Evolutionary conservation across 2,888 invertebrate species (phyloP).

Genomic region (Drosophila koepferae): DNA sequence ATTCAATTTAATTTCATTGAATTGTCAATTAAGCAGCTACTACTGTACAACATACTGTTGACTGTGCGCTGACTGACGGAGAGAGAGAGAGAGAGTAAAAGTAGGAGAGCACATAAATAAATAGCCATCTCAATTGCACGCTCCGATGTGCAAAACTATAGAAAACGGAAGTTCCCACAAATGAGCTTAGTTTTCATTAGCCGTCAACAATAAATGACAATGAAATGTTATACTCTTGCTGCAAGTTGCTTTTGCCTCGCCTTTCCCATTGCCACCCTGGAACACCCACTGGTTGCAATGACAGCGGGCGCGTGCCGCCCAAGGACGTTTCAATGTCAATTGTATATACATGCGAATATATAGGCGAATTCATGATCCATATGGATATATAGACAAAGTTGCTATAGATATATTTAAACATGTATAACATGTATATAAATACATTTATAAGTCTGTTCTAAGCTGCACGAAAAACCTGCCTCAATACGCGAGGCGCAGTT

Average conservation of each 20-base stretch:
- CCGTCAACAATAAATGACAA: slow-evolving; percentile 42
- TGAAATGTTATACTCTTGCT: slow-evolving; percentile 55
- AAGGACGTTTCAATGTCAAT: slow-evolving; percentile 79
- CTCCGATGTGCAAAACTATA: slow-evolving; percentile 30
- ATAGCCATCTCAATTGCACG: slow-evolving; percentile 21
- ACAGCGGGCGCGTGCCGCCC: slow-evolving; percentile 59
- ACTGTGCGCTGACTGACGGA: slow-evolving; percentile 28
- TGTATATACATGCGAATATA: slow-evolving; percentile 10
- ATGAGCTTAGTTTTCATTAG: slow-evolving; percentile 32
- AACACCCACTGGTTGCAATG: slow-evolving; percentile 44
- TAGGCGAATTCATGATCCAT: slow-evolving; percentile 10
- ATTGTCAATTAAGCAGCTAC: slow-evolving; percentile 66
- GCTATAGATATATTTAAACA: background rate
- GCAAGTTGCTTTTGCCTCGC: slow-evolving; percentile 7
- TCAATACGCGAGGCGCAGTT: slow-evolving; percentile 25
- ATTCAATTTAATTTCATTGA: slow-evolving; percentile 66
- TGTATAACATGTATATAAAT: background rate
- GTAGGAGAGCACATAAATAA: slow-evolving; percentile 15
- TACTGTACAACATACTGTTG: slow-evolving; percentile 45
- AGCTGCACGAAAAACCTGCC: slow-evolving; percentile 55
- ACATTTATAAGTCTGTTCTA: slow-evolving; percentile 40
- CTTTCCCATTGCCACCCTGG: slow-evolving; percentile 9
- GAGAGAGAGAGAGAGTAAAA: slow-evolving; percentile 2
- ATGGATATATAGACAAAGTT: slow-evolving; percentile 5
- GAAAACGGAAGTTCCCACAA: slow-evolving; percentile 62